phyloP scores from a whole-genome alignment of 2,113 vertebrate species.

The Mystacornis crossleyi region DNA sequence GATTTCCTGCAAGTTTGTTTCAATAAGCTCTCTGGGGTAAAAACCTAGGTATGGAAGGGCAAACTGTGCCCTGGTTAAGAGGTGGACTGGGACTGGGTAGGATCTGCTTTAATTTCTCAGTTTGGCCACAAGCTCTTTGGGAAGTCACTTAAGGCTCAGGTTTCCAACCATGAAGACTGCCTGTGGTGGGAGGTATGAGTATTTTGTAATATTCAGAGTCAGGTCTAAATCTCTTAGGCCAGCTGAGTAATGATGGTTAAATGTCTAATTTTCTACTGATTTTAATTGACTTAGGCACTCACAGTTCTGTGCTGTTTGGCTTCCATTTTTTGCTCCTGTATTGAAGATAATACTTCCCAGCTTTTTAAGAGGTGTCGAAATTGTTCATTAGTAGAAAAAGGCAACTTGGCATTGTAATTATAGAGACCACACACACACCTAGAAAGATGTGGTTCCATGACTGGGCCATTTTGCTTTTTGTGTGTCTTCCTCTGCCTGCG shows the following conservation, averaged over 20 bases:
- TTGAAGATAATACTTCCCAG: background rate
- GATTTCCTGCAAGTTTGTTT: slow-evolving; percentile 59
- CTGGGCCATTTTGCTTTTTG: background rate
- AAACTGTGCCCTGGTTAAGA: background rate
- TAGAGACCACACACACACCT: background rate
- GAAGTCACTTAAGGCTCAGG: slow-evolving; percentile 28
- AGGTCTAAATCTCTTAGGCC: background rate
- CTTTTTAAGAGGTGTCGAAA: background rate
- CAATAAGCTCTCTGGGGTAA: slow-evolving; percentile 30
- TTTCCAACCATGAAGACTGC: background rate
- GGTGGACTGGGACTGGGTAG: background rate
- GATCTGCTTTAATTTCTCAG: slow-evolving; percentile 22
- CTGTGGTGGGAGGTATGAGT: background rate
- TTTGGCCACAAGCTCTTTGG: slow-evolving; percentile 6
- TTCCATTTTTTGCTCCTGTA: background rate
- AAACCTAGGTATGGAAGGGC: background rate
- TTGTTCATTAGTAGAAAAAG: background rate
- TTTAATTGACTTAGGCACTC: background rate
- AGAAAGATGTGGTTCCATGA: background rate
- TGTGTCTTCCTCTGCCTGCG: background rate
- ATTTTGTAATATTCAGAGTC: background rate
- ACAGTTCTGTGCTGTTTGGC: background rate
- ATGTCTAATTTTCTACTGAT: background rate
- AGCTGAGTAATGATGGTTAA: background rate
- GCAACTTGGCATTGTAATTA: background rate